phyloP scores from a whole-genome alignment of 2,113 vertebrate genomes.

The Clarias magur region DNA sequence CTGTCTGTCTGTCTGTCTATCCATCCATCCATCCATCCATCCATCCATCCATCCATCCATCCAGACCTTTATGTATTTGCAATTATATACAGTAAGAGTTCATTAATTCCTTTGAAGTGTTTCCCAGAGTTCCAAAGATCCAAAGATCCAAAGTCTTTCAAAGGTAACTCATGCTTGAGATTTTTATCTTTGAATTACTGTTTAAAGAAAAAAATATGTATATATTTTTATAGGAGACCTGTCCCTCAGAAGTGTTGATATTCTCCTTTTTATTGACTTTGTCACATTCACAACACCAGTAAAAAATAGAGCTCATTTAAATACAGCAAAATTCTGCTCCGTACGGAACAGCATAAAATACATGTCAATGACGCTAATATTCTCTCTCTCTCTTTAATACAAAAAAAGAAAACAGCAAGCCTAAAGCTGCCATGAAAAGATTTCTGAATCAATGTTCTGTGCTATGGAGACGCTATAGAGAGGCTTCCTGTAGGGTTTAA shows the following conservation, averaged over 20 bases:
- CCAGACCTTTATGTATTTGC: background rate
- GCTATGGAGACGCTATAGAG: background rate
- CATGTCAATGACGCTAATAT: background rate
- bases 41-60: background rate
- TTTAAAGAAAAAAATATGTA: background rate
- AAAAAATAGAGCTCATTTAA: slow-evolving; percentile 52
- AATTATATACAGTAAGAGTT: no score
- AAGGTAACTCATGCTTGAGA: background rate
- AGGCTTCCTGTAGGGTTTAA: background rate
- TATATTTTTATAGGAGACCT: no score
- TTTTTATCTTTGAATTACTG: background rate
- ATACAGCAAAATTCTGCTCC: slow-evolving; percentile 29
- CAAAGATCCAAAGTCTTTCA: no score
- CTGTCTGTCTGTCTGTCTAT: no score
- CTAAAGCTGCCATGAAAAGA: background rate
- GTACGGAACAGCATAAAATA: slow-evolving; percentile 22
- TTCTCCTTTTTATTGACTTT: slow-evolving; percentile 42
- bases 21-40: no score
- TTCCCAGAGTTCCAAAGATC: no score
- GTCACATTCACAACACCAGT: slow-evolving; percentile 42
- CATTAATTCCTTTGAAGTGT: no score
- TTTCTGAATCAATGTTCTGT: background rate
- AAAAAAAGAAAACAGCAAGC: background rate
- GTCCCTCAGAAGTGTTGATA: background rate
- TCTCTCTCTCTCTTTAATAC: no score